phyloP scores from a whole-genome alignment of 2,888 invertebrate species.

The Cheiracanthium punctorium region DNA sequence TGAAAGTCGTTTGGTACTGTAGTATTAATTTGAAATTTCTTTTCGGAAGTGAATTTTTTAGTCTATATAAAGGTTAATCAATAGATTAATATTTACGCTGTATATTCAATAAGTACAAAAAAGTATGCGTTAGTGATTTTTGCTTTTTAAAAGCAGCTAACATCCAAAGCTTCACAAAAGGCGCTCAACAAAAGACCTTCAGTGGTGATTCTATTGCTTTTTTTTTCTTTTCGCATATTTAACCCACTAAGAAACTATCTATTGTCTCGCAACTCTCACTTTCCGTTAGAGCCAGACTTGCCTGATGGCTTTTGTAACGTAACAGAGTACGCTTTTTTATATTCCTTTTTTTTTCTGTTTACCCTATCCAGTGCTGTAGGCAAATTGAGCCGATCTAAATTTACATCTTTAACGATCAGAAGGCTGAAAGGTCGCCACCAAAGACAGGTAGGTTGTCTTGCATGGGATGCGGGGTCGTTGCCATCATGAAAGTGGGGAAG shows the following conservation, averaged over 20 bases:
- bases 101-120: too few species aligned
- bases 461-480: constrained; percentile 45
- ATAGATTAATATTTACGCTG: too few species aligned
- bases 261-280: not conserved
- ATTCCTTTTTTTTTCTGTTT: not conserved
- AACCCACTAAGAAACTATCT: not conserved
- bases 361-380: not conserved
- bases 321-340: not conserved
- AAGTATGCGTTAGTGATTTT: too few species aligned
- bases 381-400: constrained; percentile 34
- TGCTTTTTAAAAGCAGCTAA: too few species aligned
- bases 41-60: too few species aligned
- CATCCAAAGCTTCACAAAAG: too few species aligned
- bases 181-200: too few species aligned
- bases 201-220: too few species aligned
- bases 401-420: constrained; percentile 44
- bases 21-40: too few species aligned
- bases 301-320: not conserved
- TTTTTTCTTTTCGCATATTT: too few species aligned
- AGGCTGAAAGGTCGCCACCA: constrained; percentile 41
- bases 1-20: too few species aligned
- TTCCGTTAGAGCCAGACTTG: not conserved
- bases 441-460: constrained; percentile 17
- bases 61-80: too few species aligned
- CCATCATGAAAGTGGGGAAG: constrained; percentile 60